Conservation (phyloP, 2,888 invertebrate genomes). For the Incurvaria masculella region DNA sequence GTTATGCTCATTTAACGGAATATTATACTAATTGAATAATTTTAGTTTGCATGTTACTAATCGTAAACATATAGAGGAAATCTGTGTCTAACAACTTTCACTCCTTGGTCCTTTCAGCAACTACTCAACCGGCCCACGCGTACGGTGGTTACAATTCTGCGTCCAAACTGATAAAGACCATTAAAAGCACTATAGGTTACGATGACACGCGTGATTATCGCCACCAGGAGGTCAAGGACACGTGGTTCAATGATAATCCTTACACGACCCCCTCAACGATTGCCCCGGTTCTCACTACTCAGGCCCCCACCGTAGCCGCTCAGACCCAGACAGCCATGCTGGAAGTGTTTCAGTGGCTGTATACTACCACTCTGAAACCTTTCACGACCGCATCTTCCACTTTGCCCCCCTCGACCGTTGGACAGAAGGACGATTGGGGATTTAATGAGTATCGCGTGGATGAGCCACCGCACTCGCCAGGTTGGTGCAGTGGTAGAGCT, state of each 20-base stretch:
- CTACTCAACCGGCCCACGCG: slow-evolving; percentile 42
- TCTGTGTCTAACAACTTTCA: too few relatives aligned
- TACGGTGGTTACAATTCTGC: slow-evolving; percentile 46
- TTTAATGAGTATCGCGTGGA: slow-evolving; percentile 51
- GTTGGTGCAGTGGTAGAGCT: slow-evolving; percentile 30
- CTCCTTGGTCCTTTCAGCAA: too few relatives aligned
- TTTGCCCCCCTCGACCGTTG: slow-evolving; percentile 32
- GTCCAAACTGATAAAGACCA: slow-evolving; percentile 50
- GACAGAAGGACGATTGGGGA: slow-evolving; percentile 46
- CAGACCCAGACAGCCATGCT: slow-evolving; percentile 50
- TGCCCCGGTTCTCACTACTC: slow-evolving; percentile 38
- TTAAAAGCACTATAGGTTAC: slow-evolving; percentile 50
- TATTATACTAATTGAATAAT: too few relatives aligned
- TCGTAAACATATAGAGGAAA: slow-evolving; percentile 34
- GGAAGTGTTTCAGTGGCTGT: slow-evolving; percentile 52
- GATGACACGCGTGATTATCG: slow-evolving; percentile 38
- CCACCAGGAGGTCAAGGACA: slow-evolving; percentile 35
- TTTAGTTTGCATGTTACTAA: slow-evolving; percentile 22
- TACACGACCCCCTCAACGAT: slow-evolving; percentile 43
- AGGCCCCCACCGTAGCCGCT: slow-evolving; percentile 42
- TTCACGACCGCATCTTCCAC: slow-evolving; percentile 41
- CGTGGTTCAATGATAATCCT: slow-evolving; percentile 51
- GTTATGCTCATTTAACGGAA: too few relatives aligned
- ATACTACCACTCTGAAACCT: slow-evolving; percentile 47
- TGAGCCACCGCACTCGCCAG: slow-evolving; percentile 52